These are phyloP conservation scores for Orientallactaga sibirica DNA, from an alignment of 2,797 vertebrate species.

Conservation along the genomic window DNA sequence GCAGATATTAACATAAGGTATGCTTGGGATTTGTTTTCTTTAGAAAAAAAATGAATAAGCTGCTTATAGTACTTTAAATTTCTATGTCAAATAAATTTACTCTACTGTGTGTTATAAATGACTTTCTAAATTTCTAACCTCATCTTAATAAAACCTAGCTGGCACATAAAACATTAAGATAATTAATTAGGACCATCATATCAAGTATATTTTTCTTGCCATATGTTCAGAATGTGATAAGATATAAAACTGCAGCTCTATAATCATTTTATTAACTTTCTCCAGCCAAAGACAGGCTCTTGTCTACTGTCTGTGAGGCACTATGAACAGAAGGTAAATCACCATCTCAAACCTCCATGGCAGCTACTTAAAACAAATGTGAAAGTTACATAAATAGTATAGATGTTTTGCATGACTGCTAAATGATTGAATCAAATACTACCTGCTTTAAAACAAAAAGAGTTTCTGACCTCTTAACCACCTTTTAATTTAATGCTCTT, in stretches of 20 bases:
- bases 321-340: slow-evolving; percentile 15
- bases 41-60: background rate
- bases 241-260: background rate
- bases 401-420: slow-evolving; percentile 18
- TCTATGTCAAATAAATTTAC: slow-evolving; percentile 54
- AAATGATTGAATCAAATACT: slow-evolving; percentile 28
- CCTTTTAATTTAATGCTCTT: slow-evolving; percentile 39
- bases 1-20: slow-evolving; percentile 61
- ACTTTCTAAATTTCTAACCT: slow-evolving; percentile 24
- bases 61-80: slow-evolving; percentile 58
- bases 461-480: background rate
- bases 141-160: slow-evolving; percentile 34
- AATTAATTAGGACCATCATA: slow-evolving; percentile 36
- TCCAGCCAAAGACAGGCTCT: background rate
- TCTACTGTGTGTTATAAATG: slow-evolving; percentile 33
- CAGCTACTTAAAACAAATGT: background rate
- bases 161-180: slow-evolving; percentile 33
- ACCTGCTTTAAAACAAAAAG: background rate
- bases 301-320: slow-evolving; percentile 16
- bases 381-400: background rate
- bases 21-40: slow-evolving; percentile 67
- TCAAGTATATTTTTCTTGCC: background rate
- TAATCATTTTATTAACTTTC: background rate
- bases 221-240: background rate
- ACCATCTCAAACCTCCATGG: background rate